Conservation (phyloP, 1,140 invertebrate species). For the Orius laevigatus region DNA sequence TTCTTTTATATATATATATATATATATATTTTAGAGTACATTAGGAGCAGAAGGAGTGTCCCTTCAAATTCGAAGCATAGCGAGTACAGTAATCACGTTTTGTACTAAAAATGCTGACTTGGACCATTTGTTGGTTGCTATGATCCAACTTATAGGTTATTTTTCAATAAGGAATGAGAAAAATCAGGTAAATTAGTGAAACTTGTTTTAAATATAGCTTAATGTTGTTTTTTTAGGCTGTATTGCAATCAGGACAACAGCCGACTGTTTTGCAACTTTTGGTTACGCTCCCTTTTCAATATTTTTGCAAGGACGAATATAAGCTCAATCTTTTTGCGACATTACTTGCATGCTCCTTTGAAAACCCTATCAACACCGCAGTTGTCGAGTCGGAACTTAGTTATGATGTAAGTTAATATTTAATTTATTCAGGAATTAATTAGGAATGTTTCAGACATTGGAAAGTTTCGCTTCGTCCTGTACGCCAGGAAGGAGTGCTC, state of each 20-base stretch:
- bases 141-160: constrained; percentile 62
- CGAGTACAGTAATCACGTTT: constrained; percentile 67
- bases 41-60: constrained; percentile 70
- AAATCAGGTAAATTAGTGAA: constrained; percentile 54
- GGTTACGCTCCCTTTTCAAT: constrained; percentile 76
- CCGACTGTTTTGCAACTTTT: constrained; percentile 78
- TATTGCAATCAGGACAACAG: constrained; percentile 56
- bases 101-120: constrained; percentile 35
- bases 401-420: constrained; percentile 39
- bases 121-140: constrained; percentile 46
- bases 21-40: constrained; percentile 45
- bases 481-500: no score
- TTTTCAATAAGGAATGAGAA: constrained; percentile 62
- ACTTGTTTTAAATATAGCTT: neutral
- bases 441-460: neutral
- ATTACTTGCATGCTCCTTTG: constrained; percentile 59
- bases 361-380: constrained; percentile 47
- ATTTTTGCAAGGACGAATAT: constrained; percentile 63
- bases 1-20: constrained; percentile 21
- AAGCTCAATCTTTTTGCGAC: constrained; percentile 72
- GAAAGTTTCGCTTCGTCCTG: no score
- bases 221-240: constrained; percentile 35
- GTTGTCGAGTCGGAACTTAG: constrained; percentile 67
- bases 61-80: constrained; percentile 74
- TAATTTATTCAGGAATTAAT: neutral